Conservation (phyloP, 2,888 invertebrate species). For the Ectobius pallidus region DNA sequence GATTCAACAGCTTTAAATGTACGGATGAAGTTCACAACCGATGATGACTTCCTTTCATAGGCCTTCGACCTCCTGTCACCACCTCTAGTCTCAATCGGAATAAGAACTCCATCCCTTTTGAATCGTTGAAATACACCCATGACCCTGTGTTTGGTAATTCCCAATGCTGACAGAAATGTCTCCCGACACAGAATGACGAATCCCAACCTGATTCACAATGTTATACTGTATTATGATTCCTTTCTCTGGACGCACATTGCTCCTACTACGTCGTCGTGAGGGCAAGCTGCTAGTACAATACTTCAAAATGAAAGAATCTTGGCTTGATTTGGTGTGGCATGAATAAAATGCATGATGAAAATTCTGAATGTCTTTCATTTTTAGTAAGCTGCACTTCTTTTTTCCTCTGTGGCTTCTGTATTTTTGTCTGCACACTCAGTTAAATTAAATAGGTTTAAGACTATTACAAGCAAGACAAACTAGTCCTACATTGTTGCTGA, state of each 20-base stretch:
- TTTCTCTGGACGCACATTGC: background rate
- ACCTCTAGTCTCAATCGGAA: slow-evolving; percentile 11
- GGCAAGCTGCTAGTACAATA: background rate
- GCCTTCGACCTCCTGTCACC: slow-evolving; percentile 15
- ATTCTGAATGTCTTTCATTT: too few relatives aligned
- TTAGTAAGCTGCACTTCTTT: too few relatives aligned
- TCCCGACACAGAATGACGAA: background rate
- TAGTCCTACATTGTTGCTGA: too few relatives aligned
- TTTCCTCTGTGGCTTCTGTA: too few relatives aligned
- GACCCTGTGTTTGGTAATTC: slow-evolving; percentile 13
- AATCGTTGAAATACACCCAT: background rate
- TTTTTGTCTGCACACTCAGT: too few relatives aligned
- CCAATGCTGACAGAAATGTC: slow-evolving; percentile 12
- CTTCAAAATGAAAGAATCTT: background rate
- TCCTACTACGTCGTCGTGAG: background rate
- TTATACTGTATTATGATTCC: background rate
- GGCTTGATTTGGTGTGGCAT: background rate
- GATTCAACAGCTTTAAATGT: background rate
- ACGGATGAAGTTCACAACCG: background rate
- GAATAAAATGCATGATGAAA: background rate
- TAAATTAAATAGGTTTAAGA: too few relatives aligned
- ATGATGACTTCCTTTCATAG: background rate
- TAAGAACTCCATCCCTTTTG: background rate
- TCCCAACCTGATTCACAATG: background rate
- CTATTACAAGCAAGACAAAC: too few relatives aligned